phyloP scores from a whole-genome alignment of 2,888 invertebrate species.

The Argyresthia goedartella region DNA sequence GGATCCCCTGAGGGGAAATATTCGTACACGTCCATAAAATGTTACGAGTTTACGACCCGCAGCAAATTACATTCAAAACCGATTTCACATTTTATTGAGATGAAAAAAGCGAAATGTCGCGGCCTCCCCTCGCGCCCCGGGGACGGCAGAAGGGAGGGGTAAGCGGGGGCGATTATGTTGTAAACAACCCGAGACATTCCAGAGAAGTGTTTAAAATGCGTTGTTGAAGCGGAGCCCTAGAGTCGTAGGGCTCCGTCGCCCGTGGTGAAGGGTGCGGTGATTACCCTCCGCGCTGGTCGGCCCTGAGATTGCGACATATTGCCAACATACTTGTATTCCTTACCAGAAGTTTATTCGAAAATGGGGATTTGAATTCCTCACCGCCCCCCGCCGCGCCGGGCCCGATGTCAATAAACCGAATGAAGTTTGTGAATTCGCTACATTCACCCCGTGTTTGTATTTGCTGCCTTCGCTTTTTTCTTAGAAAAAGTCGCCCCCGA shows the following conservation, averaged over 20 bases:
- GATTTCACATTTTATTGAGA: constrained; percentile 4
- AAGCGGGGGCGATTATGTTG: constrained; percentile 37
- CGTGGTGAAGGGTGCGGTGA: constrained; percentile 20
- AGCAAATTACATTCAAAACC: constrained; percentile 5
- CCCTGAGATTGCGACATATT: constrained; percentile 37
- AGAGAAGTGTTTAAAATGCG: constrained; percentile 46
- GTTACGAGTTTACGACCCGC: background rate
- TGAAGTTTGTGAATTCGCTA: constrained; percentile 64
- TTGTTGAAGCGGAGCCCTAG: constrained; percentile 24
- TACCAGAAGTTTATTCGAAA: constrained; percentile 19
- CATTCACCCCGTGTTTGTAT: constrained; percentile 59
- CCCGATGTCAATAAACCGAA: constrained; percentile 57
- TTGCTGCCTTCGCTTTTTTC: constrained; percentile 58
- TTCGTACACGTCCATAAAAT: background rate
- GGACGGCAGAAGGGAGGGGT: constrained; percentile 9
- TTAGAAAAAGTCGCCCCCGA: constrained; percentile 29
- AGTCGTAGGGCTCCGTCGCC: constrained; percentile 34
- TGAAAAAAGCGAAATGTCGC: constrained; percentile 24
- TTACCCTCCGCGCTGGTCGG: no score
- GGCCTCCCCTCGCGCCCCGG: constrained; percentile 17
- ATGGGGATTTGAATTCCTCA: constrained; percentile 48
- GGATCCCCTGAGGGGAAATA: background rate
- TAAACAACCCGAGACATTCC: constrained; percentile 54
- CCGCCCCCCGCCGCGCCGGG: constrained; percentile 20
- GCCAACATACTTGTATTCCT: constrained; percentile 51